Base-by-base conservation (phyloP, 53 echinoderm and acorn worm genomes). In the Patiria pectinifera region DNA sequence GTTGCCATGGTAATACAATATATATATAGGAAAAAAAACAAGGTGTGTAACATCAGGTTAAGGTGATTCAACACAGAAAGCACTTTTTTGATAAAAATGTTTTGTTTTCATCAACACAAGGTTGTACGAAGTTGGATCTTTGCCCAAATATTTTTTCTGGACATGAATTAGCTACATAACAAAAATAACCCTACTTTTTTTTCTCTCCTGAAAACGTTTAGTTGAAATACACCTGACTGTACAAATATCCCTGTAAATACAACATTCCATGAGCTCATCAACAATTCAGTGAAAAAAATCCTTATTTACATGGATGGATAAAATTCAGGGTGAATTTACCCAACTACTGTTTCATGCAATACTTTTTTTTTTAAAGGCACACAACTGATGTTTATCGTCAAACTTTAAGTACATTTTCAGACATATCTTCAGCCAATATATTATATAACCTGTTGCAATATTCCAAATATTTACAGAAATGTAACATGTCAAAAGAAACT, bases 251-350 rank as follows among this genome's bases (percentile, higher is more conserved):
- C 25, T 76, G 76, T 24, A 76, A 24, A 26, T n/a, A 74, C 69
- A 69, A 21, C 69, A 21, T 69, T 18, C 21, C 21, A 69, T 69
- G 69, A 15, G 15, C 18, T 24, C 9, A 21, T 23, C 74, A 74
- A 74, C 23, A 6, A n/a, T 3, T 4, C 74, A 18, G 46, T 11
- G 12, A 16, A 58, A 14, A 53, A 11, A 59, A 58, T 22, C 18
- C 24, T 21, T 82, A 82, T 82, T 22, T 81, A 81, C 81, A 81
- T 81, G 81, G 81, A 81, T 81, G 49, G 81, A 81, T 81, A 45
- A 81, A 49, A 48, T 43, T 48, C 49, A 15, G 3, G 4, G 15
- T 48, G 81, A 81, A 48, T 16, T 35, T 49, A 19, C 21, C 82
- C 59, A 82, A 5, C 19, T 53, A 82, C 59, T 82, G 21, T 59